Percentiles rank a stretch among this genome's conserved stretches.
These are phyloP conservation scores for Calameuta pallipes DNA, from an alignment of 2,888 invertebrate species.

Conservation along the genomic window DNA sequence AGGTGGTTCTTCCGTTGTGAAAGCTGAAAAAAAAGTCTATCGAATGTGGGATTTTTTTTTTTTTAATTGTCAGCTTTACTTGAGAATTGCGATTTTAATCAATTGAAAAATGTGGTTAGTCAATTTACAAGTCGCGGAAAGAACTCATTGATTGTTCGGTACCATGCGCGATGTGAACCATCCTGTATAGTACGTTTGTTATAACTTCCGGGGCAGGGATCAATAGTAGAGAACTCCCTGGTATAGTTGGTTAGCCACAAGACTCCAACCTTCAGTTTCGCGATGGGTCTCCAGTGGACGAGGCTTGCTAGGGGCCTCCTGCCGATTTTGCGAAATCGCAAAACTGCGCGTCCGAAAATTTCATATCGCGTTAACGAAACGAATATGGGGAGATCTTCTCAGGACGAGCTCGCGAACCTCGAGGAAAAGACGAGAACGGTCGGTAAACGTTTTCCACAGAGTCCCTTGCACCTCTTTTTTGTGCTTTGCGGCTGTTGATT, in stretches of 20 bases:
- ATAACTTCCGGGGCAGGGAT: background rate
- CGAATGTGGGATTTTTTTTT: no score
- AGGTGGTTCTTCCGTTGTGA: no score
- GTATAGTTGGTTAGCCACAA: background rate
- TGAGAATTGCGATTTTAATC: no score
- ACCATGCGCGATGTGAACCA: background rate
- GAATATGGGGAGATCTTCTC: background rate
- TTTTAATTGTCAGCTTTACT: no score
- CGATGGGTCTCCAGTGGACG: slow-evolving; percentile 52
- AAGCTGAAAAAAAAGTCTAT: no score
- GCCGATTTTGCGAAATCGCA: slow-evolving; percentile 26
- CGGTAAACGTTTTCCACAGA: background rate
- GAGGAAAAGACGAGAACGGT: background rate
- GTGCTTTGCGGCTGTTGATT: background rate
- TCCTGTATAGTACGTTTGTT: background rate
- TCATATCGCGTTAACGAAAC: background rate
- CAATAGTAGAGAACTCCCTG: background rate
- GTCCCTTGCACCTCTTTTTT: background rate
- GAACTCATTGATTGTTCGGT: background rate
- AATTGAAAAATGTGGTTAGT: background rate
- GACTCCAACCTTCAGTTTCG: background rate
- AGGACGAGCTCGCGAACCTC: background rate
- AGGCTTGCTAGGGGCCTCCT: slow-evolving; percentile 41
- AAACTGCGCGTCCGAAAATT: background rate
- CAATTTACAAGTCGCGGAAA: background rate